These are phyloP conservation scores for Spicauda simplicius DNA, from an alignment of 2,888 invertebrate genomes.

Conservation along the genomic window DNA sequence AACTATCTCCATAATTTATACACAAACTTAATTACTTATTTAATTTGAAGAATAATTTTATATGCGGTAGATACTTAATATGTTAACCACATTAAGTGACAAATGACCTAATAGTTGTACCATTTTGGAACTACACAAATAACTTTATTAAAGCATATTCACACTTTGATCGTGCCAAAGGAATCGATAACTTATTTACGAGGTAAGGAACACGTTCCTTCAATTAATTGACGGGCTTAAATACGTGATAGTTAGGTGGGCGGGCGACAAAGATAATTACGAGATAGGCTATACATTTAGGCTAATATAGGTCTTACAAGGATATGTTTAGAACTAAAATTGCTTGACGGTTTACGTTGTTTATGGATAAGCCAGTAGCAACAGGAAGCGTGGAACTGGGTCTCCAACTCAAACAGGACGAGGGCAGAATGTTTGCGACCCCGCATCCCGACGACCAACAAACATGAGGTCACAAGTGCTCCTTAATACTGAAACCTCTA, in stretches of 20 bases:
- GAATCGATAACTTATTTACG: slow-evolving; percentile 19
- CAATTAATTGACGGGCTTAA: slow-evolving; percentile 27
- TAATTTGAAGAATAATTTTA: too few relatives aligned
- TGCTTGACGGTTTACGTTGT: slow-evolving; percentile 4
- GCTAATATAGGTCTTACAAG: slow-evolving; percentile 1
- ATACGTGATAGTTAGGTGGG: slow-evolving; percentile 24
- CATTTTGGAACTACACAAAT: background rate
- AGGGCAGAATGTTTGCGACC: slow-evolving; percentile 36
- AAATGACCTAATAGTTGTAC: background rate
- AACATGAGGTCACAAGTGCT: slow-evolving; percentile 17
- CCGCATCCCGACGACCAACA: slow-evolving; percentile 33
- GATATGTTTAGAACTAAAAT: slow-evolving; percentile 7
- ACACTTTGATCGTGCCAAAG: background rate
- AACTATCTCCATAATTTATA: too few relatives aligned
- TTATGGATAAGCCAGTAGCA: slow-evolving; percentile 33
- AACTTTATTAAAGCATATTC: too few relatives aligned
- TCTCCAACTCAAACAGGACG: slow-evolving; percentile 41
- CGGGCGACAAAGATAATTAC: slow-evolving; percentile 13
- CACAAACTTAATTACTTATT: too few relatives aligned
- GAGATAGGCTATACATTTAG: background rate
- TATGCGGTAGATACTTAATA: too few relatives aligned
- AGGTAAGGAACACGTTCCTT: slow-evolving; percentile 24
- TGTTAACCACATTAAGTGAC: too few relatives aligned
- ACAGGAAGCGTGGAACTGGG: slow-evolving; percentile 39
- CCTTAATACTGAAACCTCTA: slow-evolving; percentile 17